Evolutionary conservation across 2,797 vertebrate genomes (phyloP), one percentile per base, ranked within the genome.

Genomic region (Hypotaenidia philippensis): DNA sequence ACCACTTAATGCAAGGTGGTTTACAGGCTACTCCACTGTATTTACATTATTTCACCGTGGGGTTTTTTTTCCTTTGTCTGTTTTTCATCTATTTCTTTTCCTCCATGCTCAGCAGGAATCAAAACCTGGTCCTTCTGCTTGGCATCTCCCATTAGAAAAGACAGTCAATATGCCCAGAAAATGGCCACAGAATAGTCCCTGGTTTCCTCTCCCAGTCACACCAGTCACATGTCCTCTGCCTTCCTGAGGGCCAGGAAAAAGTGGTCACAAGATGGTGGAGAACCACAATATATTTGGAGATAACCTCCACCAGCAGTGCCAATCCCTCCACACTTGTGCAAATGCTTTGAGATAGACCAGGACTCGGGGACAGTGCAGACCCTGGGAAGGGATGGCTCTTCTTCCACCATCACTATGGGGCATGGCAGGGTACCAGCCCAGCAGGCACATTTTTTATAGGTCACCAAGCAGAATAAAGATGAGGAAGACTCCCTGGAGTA

Each of bases 311-410:
- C 18, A 36, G 40, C n/a, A 70, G 44, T 17, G 36, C 44, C 27
- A 78, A 15, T 29, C 38, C 40, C 45, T 45, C 44, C 41, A 32
- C 44, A 40, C 3, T 56, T 22, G 5, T 56, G 8, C 49, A 72
- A 55, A 83, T 44, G 65, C 38, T 80, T 65, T 1, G 5, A 75
- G 60, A 70, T 13, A 60, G 2, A 38, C 31, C n/a, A 86, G 76
- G 44, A 31, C 16, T 81, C 38, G 55, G 68, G 0, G 3, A 50
- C 20, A 19, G 38, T 0, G 0, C 3, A 23, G 32, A 40, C 18
- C 47, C 23, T 29, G 13, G 25, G 55, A 83, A 21, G 19, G 4
- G 4, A 60, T 53, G 56, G 44, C 14, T 83, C 47, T 85, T 78
- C 40, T 75, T 77, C 63, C 32, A 57, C 11, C 49, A 26, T 75